Evolutionary conservation across 2,113 vertebrate genomes (phyloP).

Genomic region (Notothenia coriiceps): DNA sequence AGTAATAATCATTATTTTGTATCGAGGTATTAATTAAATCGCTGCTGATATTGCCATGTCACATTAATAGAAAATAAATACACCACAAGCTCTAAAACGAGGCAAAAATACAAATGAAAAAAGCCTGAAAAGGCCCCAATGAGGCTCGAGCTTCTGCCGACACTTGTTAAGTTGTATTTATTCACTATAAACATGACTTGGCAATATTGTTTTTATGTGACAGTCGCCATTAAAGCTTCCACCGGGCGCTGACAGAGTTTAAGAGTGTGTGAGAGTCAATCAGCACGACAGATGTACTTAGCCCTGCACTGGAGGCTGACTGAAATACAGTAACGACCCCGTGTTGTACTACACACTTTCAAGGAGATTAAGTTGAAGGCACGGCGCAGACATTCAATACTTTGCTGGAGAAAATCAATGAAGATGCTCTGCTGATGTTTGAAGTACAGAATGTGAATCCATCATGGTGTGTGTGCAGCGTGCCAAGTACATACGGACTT

Average conservation of each 20-base stretch:
- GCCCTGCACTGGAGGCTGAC: conserved; percentile 14
- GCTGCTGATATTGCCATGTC: too few relatives aligned
- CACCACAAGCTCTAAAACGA: too few relatives aligned
- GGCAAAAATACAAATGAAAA: too few relatives aligned
- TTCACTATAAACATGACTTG: background rate
- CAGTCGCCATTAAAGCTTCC: background rate
- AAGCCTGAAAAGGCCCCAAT: too few relatives aligned
- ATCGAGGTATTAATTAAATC: too few relatives aligned
- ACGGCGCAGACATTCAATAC: conserved; percentile 32
- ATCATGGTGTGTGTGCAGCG: background rate
- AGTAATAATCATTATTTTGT: too few relatives aligned
- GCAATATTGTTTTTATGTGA: background rate
- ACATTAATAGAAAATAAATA: too few relatives aligned
- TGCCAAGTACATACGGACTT: background rate
- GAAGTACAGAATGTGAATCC: background rate
- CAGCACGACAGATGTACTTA: conserved; percentile 23
- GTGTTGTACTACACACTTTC: conserved; percentile 32
- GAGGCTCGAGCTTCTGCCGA: background rate
- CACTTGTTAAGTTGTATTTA: background rate
- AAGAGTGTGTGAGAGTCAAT: conserved; percentile 28
- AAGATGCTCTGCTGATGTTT: conserved; percentile 12
- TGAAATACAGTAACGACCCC: conserved; percentile 34
- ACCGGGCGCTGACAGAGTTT: background rate
- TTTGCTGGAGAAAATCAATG: conserved; percentile 45
- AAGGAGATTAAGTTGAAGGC: conserved; percentile 35